Base-by-base conservation (phyloP, 2,797 vertebrate genomes). In the Pelochelys cantorii region DNA sequence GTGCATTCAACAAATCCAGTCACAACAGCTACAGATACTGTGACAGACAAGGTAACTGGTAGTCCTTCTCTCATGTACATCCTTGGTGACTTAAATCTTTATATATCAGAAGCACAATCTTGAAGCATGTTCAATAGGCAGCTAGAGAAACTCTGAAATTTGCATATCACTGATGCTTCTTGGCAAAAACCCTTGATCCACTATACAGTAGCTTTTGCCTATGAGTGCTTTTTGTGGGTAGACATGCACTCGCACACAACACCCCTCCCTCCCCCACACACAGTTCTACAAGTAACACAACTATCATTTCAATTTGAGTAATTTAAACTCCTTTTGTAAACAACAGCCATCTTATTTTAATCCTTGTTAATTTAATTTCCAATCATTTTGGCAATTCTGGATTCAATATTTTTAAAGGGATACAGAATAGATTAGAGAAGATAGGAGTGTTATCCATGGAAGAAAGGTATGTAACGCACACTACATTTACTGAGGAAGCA, bases 121-220 rank as follows among this genome's bases (percentile, higher is more conserved):
- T 87, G 62, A 83, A 91, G 62, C 11, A 5, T 83, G 15, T 88
- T 55, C 79, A 62, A 34, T 55, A 79, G 81, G 25, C 71, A 90
- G 81, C 52, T 71, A 54, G 84, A 95, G 59, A 57, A 96, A 88
- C 92, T 95, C 90, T 86, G 84, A 68, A 83, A 90, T 57, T 55
- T 93, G 93, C 88, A 85, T 97, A 87, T 92, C 86, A 85, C 34
- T 94, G 93, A 96, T 90, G 83, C 92, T 83, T 42, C 81, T 88
- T 84, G 81, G 86, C 87, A 89, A 94, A 94, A 94, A 62, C 71
- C 87, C 89, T 95, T 91, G 85, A 93, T 94, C 94, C 94, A 80
- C 92, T 94, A 88, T 90, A 29, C 84, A 85, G 79, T 88, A 96
- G 93, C 94, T 93, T 85, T 86, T 92, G 81, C 9, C 74, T 85